Base-by-base conservation (phyloP, 2,113 vertebrate species). In the Amphiprion ocellaris region DNA sequence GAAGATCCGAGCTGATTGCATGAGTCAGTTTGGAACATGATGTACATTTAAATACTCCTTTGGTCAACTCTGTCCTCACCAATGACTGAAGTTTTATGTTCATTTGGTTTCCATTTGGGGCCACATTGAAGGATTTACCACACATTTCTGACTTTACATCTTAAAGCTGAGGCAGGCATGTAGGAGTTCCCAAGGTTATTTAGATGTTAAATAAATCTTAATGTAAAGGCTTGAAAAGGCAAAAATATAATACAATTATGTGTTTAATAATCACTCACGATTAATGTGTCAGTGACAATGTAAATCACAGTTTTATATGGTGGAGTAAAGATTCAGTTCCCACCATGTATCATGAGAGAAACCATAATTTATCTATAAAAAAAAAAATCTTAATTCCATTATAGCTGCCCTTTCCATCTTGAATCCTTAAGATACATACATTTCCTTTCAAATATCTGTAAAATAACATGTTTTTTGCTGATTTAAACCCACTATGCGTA, bases 71-170 rank as follows among this genome's bases (percentile, higher is more conserved):
- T 46, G 44, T 64, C 59, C 63, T 56, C 24, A 33, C 59, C 30
- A 71, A 50, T 77, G 28, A 86, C 28, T 71, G 8, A 79, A 79
- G 21, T 81, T 85, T 83, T 66, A 75, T 62, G 9, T 49, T 66
- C 30, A 73, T 81, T 77, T 83, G 52, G 63, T 81, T 79, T 83
- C 53, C 23, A 77, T 88, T 82, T 67, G 21, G 19, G 64, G 68
- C 33, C 49, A 14, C 65, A 50, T 28, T 69, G 11, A 0, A 75
- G 55, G 30, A 19, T 69, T 61, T 69, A 65, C 67, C 2, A 63
- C 3, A 37, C 62, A 46, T 60, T 68, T 77, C 24, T 58, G 68
- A 60, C 50, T 21, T 60, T 41, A 7, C 19, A 54, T 74, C 65
- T 72, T 23, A 41, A 33, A 21, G 21, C 24, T 50, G 9, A 76